A percentile compares a stretch with the other conserved stretches of the same genome.
phyloP scores from a whole-genome alignment of 2,888 invertebrate genomes.

The Lasioglossum marginatum region DNA sequence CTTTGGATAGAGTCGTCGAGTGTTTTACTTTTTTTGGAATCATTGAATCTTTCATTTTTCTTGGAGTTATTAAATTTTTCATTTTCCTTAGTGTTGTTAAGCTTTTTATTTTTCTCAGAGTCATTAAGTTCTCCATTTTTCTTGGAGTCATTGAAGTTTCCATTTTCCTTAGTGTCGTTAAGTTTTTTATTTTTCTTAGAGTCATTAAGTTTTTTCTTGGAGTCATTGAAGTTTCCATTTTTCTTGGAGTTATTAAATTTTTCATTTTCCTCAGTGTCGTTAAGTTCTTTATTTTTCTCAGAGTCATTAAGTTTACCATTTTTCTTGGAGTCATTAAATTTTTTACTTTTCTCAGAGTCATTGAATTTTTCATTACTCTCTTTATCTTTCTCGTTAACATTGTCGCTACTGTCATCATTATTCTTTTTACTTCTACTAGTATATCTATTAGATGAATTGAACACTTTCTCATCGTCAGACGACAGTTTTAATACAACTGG shows the following conservation, averaged over 20 bases:
- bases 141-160: too few species aligned
- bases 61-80: neutral
- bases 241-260: too few species aligned
- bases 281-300: too few species aligned
- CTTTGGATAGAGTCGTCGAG: neutral
- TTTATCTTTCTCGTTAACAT: neutral
- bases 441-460: neutral
- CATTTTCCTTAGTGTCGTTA: too few species aligned
- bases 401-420: neutral
- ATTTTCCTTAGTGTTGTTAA: neutral
- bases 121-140: too few species aligned
- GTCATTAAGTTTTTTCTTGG: too few species aligned
- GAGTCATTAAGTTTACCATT: neutral
- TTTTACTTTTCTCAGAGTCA: too few species aligned
- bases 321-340: too few species aligned
- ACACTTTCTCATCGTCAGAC: neutral
- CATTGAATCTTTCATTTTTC: neutral
- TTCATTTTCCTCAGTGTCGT: too few species aligned
- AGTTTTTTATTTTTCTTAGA: too few species aligned
- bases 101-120: too few species aligned
- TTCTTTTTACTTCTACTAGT: neutral
- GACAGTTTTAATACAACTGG: neutral
- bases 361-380: neutral
- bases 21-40: neutral
- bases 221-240: too few species aligned